phyloP scores from a whole-genome alignment of 1,140 invertebrate species.

The Hermetia illucens region DNA sequence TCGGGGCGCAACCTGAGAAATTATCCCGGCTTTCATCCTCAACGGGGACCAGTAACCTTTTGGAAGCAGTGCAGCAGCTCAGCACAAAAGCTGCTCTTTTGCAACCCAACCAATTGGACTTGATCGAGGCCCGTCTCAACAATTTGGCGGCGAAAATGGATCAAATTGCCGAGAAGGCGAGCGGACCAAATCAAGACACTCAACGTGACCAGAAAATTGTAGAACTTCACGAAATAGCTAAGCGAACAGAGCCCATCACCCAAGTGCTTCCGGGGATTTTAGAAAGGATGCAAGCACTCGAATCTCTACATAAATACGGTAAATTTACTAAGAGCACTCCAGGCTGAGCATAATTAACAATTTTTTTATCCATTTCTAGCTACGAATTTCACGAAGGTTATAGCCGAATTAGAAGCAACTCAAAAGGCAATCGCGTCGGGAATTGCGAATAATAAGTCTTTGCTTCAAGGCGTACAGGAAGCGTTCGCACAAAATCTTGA shows the following conservation, averaged over 20 bases:
- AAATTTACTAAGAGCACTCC: slow-evolving; percentile 7
- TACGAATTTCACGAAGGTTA: slow-evolving; percentile 68
- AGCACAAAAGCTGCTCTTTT: slow-evolving; percentile 63
- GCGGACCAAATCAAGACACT: slow-evolving; percentile 45
- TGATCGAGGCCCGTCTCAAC: slow-evolving; percentile 62
- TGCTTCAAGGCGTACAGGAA: slow-evolving; percentile 66
- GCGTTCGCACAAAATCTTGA: slow-evolving; percentile 62
- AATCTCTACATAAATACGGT: slow-evolving; percentile 83
- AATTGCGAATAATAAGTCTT: slow-evolving; percentile 59
- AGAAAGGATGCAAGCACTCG: slow-evolving; percentile 66
- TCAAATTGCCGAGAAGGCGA: slow-evolving; percentile 52
- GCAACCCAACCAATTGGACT: slow-evolving; percentile 65
- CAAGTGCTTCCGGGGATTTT: slow-evolving; percentile 66
- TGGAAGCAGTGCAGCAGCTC: slow-evolving; percentile 59
- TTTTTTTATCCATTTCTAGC: slow-evolving; percentile 41
- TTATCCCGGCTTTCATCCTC: slow-evolving; percentile 33
- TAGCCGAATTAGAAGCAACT: slow-evolving; percentile 66
- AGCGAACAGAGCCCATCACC: slow-evolving; percentile 66
- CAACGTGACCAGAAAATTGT: slow-evolving; percentile 68
- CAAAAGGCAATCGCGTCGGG: slow-evolving; percentile 58
- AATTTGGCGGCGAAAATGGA: slow-evolving; percentile 62
- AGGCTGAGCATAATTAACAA: background rate
- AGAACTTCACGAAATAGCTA: slow-evolving; percentile 74
- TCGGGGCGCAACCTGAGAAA: slow-evolving; percentile 49
- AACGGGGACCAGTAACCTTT: slow-evolving; percentile 28